A percentile compares a stretch with the other conserved stretches of the same genome.
Conservation (phyloP, 2,888 invertebrate genomes). For the Catocala nupta region DNA sequence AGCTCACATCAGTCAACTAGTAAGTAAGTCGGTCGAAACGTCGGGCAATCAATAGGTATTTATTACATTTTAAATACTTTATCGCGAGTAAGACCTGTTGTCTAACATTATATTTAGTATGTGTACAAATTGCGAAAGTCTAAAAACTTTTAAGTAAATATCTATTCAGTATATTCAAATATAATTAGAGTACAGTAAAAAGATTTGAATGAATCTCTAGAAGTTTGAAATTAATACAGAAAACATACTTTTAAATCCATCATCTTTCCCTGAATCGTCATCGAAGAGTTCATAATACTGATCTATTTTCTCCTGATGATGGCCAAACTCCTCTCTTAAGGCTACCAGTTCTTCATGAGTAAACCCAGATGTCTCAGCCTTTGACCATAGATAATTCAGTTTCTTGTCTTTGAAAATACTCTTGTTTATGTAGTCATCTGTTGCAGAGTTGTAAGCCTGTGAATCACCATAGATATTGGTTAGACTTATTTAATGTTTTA, state of each 20-base stretch:
- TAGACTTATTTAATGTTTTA: too few species aligned
- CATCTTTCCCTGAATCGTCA: constrained; percentile 88
- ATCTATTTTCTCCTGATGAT: constrained; percentile 97
- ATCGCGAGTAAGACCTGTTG: too few species aligned
- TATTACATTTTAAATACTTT: too few species aligned
- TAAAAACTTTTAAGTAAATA: too few species aligned
- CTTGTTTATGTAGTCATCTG: constrained; percentile 90
- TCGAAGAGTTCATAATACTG: constrained; percentile 94
- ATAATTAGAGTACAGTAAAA: too few species aligned
- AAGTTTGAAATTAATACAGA: not conserved
- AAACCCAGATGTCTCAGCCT: constrained; percentile 96
- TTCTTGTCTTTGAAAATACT: constrained; percentile 96
- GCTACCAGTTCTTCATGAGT: constrained; percentile 93
- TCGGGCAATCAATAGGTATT: too few species aligned
- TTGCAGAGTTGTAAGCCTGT: constrained; percentile 73
- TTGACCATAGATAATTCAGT: constrained; percentile 95
- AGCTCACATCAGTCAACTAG: too few species aligned
- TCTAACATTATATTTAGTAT: too few species aligned
- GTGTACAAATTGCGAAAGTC: too few species aligned
- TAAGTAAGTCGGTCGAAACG: too few species aligned
- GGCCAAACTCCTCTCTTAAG: constrained; percentile 95
- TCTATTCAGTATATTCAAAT: too few species aligned
- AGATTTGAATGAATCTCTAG: too few species aligned
- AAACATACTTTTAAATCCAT: constrained; percentile 89
- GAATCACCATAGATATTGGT: not conserved